phyloP scores from a whole-genome alignment of 2,797 vertebrate species.

The Siniperca undulata region DNA sequence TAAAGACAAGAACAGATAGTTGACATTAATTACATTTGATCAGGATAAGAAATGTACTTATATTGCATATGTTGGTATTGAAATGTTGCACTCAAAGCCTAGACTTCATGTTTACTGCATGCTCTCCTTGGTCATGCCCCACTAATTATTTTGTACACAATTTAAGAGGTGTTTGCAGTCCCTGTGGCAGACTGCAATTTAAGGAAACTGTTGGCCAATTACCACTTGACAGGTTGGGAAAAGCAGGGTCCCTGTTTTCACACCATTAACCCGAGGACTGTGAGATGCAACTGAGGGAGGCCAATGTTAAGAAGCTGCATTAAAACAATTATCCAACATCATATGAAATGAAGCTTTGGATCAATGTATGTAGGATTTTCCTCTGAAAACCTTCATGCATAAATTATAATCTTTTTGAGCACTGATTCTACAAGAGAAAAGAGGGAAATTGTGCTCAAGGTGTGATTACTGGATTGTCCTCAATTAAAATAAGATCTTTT shows the following conservation, averaged over 20 bases:
- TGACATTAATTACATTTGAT: slow-evolving; percentile 42
- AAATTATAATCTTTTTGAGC: slow-evolving; percentile 36
- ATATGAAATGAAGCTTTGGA: slow-evolving; percentile 55
- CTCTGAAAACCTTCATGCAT: slow-evolving; percentile 48
- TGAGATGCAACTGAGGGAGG: slow-evolving; percentile 68
- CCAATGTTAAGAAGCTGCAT: slow-evolving; percentile 71
- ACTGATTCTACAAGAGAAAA: slow-evolving; percentile 20
- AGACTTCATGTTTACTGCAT: slow-evolving; percentile 45
- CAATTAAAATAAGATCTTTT: slow-evolving; percentile 37
- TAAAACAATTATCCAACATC: slow-evolving; percentile 76
- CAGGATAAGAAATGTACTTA: not conserved
- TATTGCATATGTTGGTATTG: not conserved
- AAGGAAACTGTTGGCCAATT: slow-evolving; percentile 83
- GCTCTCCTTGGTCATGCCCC: slow-evolving; percentile 53
- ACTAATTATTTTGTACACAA: slow-evolving; percentile 82
- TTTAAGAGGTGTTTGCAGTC: slow-evolving; percentile 78
- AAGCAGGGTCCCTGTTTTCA: slow-evolving; percentile 82
- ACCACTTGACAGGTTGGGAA: slow-evolving; percentile 82
- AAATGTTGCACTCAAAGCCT: slow-evolving; percentile 24
- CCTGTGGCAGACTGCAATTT: slow-evolving; percentile 81
- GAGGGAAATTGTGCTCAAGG: slow-evolving; percentile 7
- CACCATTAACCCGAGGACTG: slow-evolving; percentile 83
- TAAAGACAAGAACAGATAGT: slow-evolving; percentile 65
- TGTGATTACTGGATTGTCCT: slow-evolving; percentile 24
- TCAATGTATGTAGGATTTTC: slow-evolving; percentile 54